Conservation (phyloP, 2,113 vertebrate species). For the Antidorcas marsupialis region DNA sequence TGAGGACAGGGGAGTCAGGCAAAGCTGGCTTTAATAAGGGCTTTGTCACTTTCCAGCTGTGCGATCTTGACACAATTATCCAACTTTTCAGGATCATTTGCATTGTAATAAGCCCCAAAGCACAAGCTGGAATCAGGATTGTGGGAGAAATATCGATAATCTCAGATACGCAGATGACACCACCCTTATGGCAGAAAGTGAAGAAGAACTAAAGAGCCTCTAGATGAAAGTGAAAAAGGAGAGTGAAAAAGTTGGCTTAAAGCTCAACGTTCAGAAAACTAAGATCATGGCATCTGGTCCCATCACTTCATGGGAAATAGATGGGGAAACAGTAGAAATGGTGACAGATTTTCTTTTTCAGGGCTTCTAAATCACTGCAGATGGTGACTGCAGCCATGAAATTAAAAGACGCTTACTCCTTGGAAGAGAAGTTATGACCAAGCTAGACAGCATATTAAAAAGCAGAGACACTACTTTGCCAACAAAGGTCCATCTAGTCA, state of each 20-base stretch:
- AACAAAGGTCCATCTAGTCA: neutral
- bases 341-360: accelerated
- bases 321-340: neutral
- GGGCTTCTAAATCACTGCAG: neutral
- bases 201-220: neutral
- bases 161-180: neutral
- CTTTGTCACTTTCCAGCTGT: neutral
- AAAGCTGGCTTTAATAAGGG: neutral
- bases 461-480: neutral
- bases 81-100: neutral
- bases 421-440: too few species aligned
- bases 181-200: neutral
- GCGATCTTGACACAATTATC: neutral
- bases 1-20: neutral
- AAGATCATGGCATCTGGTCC: neutral
- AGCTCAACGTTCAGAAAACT: neutral
- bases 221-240: neutral
- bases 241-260: neutral
- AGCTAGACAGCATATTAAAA: too few species aligned
- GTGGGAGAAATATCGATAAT: neutral
- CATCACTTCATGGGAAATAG: neutral
- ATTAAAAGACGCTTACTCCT: neutral
- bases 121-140: neutral
- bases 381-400: neutral
- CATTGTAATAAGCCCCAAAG: neutral